Conservation (phyloP, 1,140 invertebrate species). For the Trichonephila clavipes region DNA sequence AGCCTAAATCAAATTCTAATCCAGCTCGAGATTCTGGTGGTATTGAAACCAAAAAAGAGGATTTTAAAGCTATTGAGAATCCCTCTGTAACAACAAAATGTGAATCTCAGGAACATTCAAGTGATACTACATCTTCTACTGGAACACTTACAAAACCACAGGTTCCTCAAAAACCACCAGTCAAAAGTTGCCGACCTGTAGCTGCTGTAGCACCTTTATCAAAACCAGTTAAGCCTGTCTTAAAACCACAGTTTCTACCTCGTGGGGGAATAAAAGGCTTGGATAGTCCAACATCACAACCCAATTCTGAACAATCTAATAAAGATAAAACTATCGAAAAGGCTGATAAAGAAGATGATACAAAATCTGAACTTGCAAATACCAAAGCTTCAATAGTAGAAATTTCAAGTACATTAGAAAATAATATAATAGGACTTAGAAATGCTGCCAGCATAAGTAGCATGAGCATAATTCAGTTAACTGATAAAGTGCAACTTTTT, state of each 20-base stretch:
- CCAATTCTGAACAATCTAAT: conserved; percentile 17
- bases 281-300: conserved; percentile 71
- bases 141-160: conserved; percentile 67
- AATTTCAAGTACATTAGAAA: conserved; percentile 78
- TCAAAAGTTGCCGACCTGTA: conserved; percentile 57
- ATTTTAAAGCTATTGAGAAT: conserved; percentile 39
- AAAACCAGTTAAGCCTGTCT: conserved; percentile 62
- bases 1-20: conserved; percentile 63
- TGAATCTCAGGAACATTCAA: conserved; percentile 55
- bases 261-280: conserved; percentile 37
- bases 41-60: conserved; percentile 58
- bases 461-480: conserved; percentile 87
- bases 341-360: conserved; percentile 52
- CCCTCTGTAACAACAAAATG: not conserved
- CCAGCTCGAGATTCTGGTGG: conserved; percentile 8
- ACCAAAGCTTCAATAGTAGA: conserved; percentile 77
- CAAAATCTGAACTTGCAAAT: conserved; percentile 66
- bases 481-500: conserved; percentile 89
- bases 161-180: conserved; percentile 75
- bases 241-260: conserved; percentile 75
- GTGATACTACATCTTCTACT: conserved; percentile 6
- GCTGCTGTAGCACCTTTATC: conserved; percentile 13
- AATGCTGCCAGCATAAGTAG: conserved; percentile 73
- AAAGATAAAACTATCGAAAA: conserved; percentile 49
- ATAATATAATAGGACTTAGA: conserved; percentile 70